Evolutionary conservation across 2,888 invertebrate genomes (phyloP).

Genomic region (Ornithoptera alexandrae): DNA sequence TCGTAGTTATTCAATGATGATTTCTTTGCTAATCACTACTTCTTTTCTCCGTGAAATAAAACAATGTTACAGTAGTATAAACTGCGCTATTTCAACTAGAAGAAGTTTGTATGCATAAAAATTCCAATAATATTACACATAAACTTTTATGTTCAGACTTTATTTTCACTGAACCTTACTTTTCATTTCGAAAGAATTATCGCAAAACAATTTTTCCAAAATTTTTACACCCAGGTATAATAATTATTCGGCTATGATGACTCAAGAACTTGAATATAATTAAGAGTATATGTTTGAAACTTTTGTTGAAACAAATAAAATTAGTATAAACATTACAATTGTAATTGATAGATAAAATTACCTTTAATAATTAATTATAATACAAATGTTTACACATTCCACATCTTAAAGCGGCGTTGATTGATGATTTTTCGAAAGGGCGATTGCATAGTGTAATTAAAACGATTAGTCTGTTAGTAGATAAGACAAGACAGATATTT

Average conservation of each 20-base stretch:
- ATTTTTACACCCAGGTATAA: too few species aligned
- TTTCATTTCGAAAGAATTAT: neutral
- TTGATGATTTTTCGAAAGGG: conserved; percentile 1
- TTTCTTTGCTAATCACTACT: neutral
- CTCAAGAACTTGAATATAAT: neutral
- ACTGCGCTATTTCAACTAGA: too few species aligned
- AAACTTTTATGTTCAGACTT: too few species aligned
- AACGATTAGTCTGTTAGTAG: neutral
- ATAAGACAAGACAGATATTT: neutral
- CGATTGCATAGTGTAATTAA: conserved; percentile 1
- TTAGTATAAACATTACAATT: neutral
- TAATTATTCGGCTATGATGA: neutral
- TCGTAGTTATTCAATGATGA: neutral
- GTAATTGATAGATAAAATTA: neutral
- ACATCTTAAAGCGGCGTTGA: neutral
- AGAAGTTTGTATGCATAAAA: too few species aligned
- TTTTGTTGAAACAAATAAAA: neutral
- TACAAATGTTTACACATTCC: conserved; percentile 3
- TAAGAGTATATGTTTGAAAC: neutral
- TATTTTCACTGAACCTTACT: neutral
- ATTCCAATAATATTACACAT: neutral
- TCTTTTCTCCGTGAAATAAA: neutral
- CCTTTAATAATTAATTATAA: neutral
- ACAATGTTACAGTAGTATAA: too few species aligned
- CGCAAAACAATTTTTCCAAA: too few species aligned